Evolutionary conservation across 1,140 invertebrate species (phyloP).

Genomic region (Spodoptera litura): DNA sequence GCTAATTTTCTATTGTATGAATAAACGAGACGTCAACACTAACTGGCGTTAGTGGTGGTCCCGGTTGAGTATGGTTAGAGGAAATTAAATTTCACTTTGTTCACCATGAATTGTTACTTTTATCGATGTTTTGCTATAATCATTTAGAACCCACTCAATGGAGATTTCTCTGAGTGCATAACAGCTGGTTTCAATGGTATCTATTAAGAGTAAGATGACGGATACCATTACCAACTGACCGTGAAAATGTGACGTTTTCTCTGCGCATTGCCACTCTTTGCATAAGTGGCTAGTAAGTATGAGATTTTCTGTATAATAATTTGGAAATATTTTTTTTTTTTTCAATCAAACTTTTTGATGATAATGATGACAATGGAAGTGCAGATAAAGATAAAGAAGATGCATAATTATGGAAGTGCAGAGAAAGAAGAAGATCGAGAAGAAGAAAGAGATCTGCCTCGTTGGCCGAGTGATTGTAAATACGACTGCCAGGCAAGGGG

Average conservation of each 20-base stretch:
- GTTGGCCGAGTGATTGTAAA: no score
- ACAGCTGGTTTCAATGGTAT: slow-evolving; percentile 31
- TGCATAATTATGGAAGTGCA: no score
- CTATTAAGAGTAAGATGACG: slow-evolving; percentile 37
- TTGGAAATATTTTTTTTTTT: not conserved
- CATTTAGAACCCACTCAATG: not conserved
- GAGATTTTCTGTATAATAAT: not conserved
- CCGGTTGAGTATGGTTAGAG: no score
- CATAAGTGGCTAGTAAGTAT: slow-evolving; percentile 1
- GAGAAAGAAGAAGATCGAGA: no score
- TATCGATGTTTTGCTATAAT: slow-evolving; percentile 6
- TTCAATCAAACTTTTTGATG: not conserved
- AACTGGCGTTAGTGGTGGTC: no score
- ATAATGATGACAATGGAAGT: no score
- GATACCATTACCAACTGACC: slow-evolving; percentile 50
- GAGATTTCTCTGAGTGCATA: slow-evolving; percentile 31
- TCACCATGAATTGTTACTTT: slow-evolving; percentile 8
- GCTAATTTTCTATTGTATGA: no score
- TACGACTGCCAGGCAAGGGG: no score
- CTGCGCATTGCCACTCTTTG: slow-evolving; percentile 41
- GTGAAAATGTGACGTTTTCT: slow-evolving; percentile 51
- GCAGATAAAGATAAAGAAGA: no score
- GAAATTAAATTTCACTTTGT: not conserved
- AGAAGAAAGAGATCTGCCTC: no score
- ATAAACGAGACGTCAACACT: no score